Conservation (phyloP, 2,888 invertebrate species). For the Dasypogon diadema region DNA sequence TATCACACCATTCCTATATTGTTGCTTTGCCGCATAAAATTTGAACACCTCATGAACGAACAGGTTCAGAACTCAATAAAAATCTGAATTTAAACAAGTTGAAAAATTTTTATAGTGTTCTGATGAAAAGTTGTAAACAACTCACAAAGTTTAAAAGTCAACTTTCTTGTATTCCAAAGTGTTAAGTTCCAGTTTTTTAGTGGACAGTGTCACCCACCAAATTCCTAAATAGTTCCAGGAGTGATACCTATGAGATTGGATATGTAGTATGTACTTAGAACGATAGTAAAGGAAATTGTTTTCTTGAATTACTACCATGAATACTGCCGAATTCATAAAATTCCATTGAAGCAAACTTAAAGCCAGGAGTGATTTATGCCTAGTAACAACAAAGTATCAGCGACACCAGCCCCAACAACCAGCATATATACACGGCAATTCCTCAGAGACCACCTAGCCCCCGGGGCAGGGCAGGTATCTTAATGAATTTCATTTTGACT, state of each 20-base stretch:
- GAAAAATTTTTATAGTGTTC: slow-evolving; percentile 16
- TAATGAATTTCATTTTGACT: background rate
- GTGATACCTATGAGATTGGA: too few relatives aligned
- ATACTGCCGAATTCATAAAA: too few relatives aligned
- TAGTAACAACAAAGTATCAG: background rate
- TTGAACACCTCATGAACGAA: background rate
- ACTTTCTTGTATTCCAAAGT: slow-evolving; percentile 4
- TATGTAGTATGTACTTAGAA: too few relatives aligned
- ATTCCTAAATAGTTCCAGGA: too few relatives aligned
- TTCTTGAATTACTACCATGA: too few relatives aligned
- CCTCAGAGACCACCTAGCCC: background rate
- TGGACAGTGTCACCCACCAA: too few relatives aligned
- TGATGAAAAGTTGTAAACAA: slow-evolving; percentile 35
- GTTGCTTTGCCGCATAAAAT: background rate
- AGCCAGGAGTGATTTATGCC: background rate
- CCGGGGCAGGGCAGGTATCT: background rate
- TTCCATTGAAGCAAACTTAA: too few relatives aligned
- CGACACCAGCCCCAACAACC: background rate
- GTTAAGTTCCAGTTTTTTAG: too few relatives aligned
- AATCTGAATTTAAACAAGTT: slow-evolving; percentile 15
- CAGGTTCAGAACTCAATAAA: slow-evolving; percentile 23
- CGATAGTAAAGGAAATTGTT: too few relatives aligned
- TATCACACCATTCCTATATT: background rate
- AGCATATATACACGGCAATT: background rate
- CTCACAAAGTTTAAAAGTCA: slow-evolving; percentile 25